Conservation (phyloP, 2,113 vertebrate species). For the Nansenia antarctica region DNA sequence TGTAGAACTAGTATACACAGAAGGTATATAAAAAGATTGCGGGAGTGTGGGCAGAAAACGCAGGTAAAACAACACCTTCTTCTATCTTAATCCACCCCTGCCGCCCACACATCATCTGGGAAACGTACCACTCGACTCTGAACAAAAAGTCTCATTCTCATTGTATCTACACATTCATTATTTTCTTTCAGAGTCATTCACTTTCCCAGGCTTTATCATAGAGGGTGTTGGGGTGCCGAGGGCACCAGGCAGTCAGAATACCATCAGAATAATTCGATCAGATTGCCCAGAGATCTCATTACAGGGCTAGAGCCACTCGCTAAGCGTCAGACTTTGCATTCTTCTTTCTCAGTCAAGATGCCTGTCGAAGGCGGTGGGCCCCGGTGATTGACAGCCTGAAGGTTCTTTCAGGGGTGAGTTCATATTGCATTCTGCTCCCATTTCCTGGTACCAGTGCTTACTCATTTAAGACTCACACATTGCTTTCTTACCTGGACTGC, state of each 20-base stretch:
- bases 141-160: too few species aligned
- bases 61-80: too few species aligned
- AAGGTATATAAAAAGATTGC: too few species aligned
- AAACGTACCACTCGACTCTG: too few species aligned
- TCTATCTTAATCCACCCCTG: too few species aligned
- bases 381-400: slow-evolving; percentile 42
- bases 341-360: too few species aligned
- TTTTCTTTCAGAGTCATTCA: too few species aligned
- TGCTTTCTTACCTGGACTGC: slow-evolving; percentile 22
- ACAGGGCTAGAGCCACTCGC: slow-evolving; percentile 42
- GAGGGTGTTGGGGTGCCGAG: slow-evolving; percentile 39
- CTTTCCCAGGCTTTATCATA: slow-evolving; percentile 52
- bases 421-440: slow-evolving; percentile 51
- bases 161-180: too few species aligned
- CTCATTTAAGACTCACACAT: not conserved
- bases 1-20: too few species aligned
- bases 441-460: too few species aligned
- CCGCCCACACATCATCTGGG: too few species aligned
- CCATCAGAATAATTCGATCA: slow-evolving; percentile 69
- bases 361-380: not conserved
- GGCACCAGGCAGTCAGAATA: slow-evolving; percentile 52
- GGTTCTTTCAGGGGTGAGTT: slow-evolving; percentile 45
- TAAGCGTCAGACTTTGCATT: not conserved
- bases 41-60: too few species aligned
- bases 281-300: slow-evolving; percentile 71